Percentiles rank a stretch among this genome's conserved stretches.
These are phyloP conservation scores for Nephotettix cincticeps DNA, from an alignment of 1,140 invertebrate genomes.

Conservation along the genomic window DNA sequence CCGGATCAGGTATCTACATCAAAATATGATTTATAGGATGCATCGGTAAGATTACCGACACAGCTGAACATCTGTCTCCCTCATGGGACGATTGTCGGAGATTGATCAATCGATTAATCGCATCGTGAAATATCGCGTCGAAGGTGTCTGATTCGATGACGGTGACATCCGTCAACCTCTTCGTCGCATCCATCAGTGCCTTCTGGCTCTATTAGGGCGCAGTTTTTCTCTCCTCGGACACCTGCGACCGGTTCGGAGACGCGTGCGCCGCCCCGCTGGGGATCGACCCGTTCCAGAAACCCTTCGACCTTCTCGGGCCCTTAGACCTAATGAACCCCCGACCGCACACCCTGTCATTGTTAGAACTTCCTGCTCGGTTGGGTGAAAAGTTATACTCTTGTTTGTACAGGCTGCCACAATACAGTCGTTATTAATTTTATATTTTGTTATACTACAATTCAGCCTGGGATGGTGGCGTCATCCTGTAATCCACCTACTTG, in stretches of 20 bases:
- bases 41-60: neutral
- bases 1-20: too few relatives aligned
- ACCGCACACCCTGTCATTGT: too few relatives aligned
- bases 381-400: too few relatives aligned
- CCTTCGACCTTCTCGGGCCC: neutral
- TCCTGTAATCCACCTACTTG: too few relatives aligned
- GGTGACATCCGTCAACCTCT: conserved; percentile 2
- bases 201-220: conserved; percentile 7
- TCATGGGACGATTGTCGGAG: neutral
- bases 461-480: too few relatives aligned
- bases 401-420: too few relatives aligned
- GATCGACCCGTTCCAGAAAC: neutral
- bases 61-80: neutral
- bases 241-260: neutral
- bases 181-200: neutral
- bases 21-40: too few relatives aligned
- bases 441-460: too few relatives aligned
- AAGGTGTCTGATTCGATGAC: neutral
- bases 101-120: conserved; percentile 1
- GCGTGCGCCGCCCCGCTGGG: neutral
- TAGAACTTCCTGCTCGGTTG: too few relatives aligned
- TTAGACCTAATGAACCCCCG: too few relatives aligned
- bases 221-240: neutral
- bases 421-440: too few relatives aligned
- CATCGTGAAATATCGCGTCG: conserved; percentile 7